Base-by-base conservation (phyloP, 2,797 vertebrate genomes). In the Martes flavigula region DNA sequence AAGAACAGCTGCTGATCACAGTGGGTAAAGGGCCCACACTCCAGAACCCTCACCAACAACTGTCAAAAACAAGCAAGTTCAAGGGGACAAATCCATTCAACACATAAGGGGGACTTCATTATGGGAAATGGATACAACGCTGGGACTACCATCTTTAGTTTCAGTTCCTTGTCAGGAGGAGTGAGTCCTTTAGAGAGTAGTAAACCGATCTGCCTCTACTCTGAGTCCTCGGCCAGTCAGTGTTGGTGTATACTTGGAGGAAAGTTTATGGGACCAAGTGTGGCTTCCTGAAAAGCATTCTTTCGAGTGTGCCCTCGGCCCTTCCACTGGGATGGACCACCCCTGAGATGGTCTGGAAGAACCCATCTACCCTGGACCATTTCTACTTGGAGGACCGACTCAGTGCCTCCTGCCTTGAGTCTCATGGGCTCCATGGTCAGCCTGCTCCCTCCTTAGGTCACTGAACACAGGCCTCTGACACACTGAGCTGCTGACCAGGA, bases 1-100 rank as follows among this genome's bases (percentile, higher is more conserved):
- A 99, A 96, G 99, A 99, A 2, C 98, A 99, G 95, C 97, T 99
- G 3, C 97, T 94, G 92, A 92, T 78, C 64, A 66, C 97, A 21
- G 54, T 38, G 66, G 54, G 87, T 81, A 27, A 8, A 81, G 58
- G 91, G 2, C 38, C 92, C 25, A 7, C 27, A 0, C 40, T 40
- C 43, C 66, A 92, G 85, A 94, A 40, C 78, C 91, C 23, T 54
- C 54, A 3, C 17, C 30, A 51, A 62, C 51, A 73, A 3, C 58
- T 51, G 27, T 51, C 81, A 30, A 20, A 54, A 88, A 35, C 64
- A 18, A 78, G 54, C 70, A 30, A 23, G 17, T 32, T 72, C 64
- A 84, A 43, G 68, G 21, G 48, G 35, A 83, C n/a, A 51, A 3
- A 62, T 38, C 56, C 9, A 8, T 60, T 75, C 60, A 38, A 8